Percentiles rank a stretch among this genome's conserved stretches.
Conservation (phyloP, 2,888 invertebrate species). For the Zaprionus lineosus region DNA sequence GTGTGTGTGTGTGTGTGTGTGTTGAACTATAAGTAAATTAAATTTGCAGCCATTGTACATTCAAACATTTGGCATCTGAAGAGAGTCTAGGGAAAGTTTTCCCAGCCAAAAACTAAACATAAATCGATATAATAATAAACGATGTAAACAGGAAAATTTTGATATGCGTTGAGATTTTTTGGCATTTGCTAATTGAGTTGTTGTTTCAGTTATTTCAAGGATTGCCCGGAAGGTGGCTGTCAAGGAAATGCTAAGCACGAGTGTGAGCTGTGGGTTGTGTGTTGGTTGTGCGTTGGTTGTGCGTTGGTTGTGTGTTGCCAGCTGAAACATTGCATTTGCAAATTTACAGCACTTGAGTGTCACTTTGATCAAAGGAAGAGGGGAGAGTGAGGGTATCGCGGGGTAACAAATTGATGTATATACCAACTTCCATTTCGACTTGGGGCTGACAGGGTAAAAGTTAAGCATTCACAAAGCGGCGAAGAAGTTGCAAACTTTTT, state of each 20-base stretch:
- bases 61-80: too few relatives aligned
- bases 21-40: constrained; percentile 1
- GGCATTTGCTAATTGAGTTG: constrained; percentile 60
- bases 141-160: constrained; percentile 3
- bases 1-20: background rate
- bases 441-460: constrained; percentile 58
- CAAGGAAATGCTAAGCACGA: too few relatives aligned
- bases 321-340: constrained; percentile 37
- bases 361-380: constrained; percentile 56
- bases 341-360: constrained; percentile 53
- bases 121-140: background rate
- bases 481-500: constrained; percentile 56
- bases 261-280: too few relatives aligned
- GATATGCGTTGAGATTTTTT: constrained; percentile 23
- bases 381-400: background rate
- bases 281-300: too few relatives aligned
- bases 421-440: constrained; percentile 22
- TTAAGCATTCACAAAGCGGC: constrained; percentile 71
- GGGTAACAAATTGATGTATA: too few relatives aligned
- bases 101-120: too few relatives aligned
- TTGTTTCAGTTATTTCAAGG: constrained; percentile 48
- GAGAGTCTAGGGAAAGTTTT: too few relatives aligned
- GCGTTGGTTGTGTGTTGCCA: too few relatives aligned
- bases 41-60: too few relatives aligned
- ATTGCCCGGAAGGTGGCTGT: too few relatives aligned